A percentile compares a stretch with the other conserved stretches of the same genome.
These are phyloP conservation scores for Scalopus aquaticus DNA, from an alignment of 2,113 vertebrate species.

Conservation along the genomic window DNA sequence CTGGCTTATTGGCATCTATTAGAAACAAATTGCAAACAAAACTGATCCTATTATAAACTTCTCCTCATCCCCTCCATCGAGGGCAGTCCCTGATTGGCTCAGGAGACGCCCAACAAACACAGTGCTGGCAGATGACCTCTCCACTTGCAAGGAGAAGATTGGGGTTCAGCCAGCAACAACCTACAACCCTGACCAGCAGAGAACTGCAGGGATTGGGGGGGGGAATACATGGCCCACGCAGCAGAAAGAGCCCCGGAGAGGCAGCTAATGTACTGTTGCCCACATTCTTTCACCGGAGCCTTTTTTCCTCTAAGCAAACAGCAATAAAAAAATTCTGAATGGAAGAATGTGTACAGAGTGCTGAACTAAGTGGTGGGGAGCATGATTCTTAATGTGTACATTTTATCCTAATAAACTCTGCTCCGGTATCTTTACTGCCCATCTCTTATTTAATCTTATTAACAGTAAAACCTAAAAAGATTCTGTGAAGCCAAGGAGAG, in stretches of 20 bases:
- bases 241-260: constrained; percentile 70
- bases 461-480: constrained; percentile 85
- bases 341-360: constrained; percentile 87
- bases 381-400: constrained; percentile 82
- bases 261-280: constrained; percentile 75
- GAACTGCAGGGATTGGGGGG: constrained; percentile 73
- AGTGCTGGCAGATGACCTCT: constrained; percentile 79
- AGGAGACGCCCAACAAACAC: constrained; percentile 78
- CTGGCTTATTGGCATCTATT: constrained; percentile 95
- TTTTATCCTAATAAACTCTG: constrained; percentile 87
- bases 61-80: constrained; percentile 84
- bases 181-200: constrained; percentile 75
- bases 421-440: constrained; percentile 87
- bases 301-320: constrained; percentile 87
- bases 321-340: constrained; percentile 88
- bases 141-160: constrained; percentile 83
- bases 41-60: constrained; percentile 93
- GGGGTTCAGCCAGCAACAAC: constrained; percentile 77
- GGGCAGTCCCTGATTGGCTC: constrained; percentile 82
- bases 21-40: constrained; percentile 97
- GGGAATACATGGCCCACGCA: constrained; percentile 33
- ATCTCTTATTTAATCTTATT: constrained; percentile 88
- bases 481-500: constrained; percentile 82
- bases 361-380: constrained; percentile 85
- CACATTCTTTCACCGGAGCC: constrained; percentile 82